Base-by-base conservation (phyloP, 2,888 invertebrate genomes). In the Ennomos fuscantarius region DNA sequence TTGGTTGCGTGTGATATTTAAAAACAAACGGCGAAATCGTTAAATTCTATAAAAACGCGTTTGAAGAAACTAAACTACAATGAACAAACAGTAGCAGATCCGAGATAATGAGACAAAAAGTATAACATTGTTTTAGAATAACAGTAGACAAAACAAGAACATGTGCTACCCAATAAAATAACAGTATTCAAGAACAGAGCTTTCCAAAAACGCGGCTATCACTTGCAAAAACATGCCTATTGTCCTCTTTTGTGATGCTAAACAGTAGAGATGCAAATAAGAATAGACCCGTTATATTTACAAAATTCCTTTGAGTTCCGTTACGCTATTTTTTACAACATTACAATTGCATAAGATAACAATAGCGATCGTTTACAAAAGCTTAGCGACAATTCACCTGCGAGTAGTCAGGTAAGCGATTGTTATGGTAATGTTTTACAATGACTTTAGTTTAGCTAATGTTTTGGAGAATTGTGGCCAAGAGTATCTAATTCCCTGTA, bases 391-490 rank as follows among this genome's bases (percentile, higher is more conserved):
- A 84, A 85, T 87, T 81, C 88, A 90, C 91, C 89, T 90, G 89
- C 77, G 69, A 76, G 75, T 57, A 51, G 73, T 79, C 89, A 91
- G 91, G 89, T 91, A 90, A 84, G 74, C 80, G 82, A 90, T 91
- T 91, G 88, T 89, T 83, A 91, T 89, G 89, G 78, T 87, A 89
- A 89, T 89, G 67, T 66, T 68, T 78, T 76, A 91, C 86, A 89
- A 88, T 84, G 80, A 80, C 78, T 77, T 78, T 80, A 76, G 79
- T 69, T 73, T 70, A 71, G 74, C 78, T 81, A 82, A 85, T 88
- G 84, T 92, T 90, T 89, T 86, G 81, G 84, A 78, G 80, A 78
- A 86, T 82, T 91, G 92, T 85, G 92, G 92, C 84, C 84, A 83
- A 80, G 80, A 80, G 76, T 71, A 73, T 68, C 73, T 72, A 76